These are phyloP conservation scores for Zootermopsis nevadensis DNA, from an alignment of 2,888 invertebrate species.

Conservation along the genomic window DNA sequence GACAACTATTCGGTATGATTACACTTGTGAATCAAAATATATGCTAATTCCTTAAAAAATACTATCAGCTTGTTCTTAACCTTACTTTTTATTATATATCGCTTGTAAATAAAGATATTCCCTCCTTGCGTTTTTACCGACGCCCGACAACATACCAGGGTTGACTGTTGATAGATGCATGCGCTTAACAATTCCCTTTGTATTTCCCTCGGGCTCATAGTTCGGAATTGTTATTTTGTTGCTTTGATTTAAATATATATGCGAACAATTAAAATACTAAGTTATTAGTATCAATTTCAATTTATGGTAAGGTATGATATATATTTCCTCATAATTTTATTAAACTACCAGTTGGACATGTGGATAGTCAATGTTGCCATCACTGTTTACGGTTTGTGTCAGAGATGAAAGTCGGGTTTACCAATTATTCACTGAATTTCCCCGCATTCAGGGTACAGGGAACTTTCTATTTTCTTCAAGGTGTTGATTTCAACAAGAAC, in stretches of 20 bases:
- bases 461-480: no score
- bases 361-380: no score
- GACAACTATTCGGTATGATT: background rate
- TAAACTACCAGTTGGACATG: no score
- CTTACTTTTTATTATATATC: background rate
- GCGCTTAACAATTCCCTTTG: background rate
- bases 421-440: no score
- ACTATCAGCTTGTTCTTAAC: background rate
- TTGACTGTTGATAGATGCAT: conserved; percentile 10
- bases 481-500: no score
- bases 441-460: no score
- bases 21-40: background rate
- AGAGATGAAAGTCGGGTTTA: no score
- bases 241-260: background rate
- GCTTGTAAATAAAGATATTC: background rate
- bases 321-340: no score
- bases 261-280: background rate
- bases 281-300: background rate
- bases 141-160: conserved; percentile 27
- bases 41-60: background rate
- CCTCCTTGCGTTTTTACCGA: conserved; percentile 27
- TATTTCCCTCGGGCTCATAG: background rate
- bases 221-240: background rate
- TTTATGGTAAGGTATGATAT: no score
- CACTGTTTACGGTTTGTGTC: no score